A percentile compares a stretch with the other conserved stretches of the same genome.
Evolutionary conservation across 2,797 vertebrate genomes (phyloP).

Genomic region (Setipinna tenuifilis): DNA sequence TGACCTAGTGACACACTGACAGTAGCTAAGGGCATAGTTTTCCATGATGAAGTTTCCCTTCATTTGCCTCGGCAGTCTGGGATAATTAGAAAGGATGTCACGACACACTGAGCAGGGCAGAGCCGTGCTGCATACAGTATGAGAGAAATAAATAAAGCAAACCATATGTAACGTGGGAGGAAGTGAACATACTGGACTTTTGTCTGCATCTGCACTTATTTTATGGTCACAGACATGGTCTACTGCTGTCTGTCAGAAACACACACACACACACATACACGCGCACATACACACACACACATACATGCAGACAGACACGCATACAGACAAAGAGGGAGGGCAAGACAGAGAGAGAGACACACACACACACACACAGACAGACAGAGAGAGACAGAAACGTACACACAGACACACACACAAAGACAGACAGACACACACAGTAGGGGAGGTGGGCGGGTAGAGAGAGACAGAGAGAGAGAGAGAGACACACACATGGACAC

Average conservation of each 20-base stretch:
- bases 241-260: not conserved
- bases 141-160: not conserved
- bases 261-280: not conserved
- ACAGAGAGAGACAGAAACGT: no score
- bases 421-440: no score
- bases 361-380: not conserved
- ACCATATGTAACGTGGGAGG: not conserved
- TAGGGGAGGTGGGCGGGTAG: no score
- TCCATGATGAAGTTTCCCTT: slow-evolving; percentile 46
- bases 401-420: no score
- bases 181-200: not conserved
- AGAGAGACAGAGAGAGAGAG: no score
- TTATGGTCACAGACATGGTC: not conserved
- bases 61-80: slow-evolving; percentile 29
- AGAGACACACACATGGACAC: no score
- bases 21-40: slow-evolving; percentile 29
- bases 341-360: not conserved
- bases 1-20: slow-evolving; percentile 50
- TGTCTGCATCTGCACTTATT: not conserved
- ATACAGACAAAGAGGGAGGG: not conserved
- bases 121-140: not conserved
- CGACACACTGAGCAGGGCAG: not conserved
- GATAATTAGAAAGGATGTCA: slow-evolving; percentile 6
- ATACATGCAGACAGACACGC: no score
- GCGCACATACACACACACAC: not conserved